Base-by-base conservation (phyloP, 2,888 invertebrate genomes). In the Heliconius ismenius region DNA sequence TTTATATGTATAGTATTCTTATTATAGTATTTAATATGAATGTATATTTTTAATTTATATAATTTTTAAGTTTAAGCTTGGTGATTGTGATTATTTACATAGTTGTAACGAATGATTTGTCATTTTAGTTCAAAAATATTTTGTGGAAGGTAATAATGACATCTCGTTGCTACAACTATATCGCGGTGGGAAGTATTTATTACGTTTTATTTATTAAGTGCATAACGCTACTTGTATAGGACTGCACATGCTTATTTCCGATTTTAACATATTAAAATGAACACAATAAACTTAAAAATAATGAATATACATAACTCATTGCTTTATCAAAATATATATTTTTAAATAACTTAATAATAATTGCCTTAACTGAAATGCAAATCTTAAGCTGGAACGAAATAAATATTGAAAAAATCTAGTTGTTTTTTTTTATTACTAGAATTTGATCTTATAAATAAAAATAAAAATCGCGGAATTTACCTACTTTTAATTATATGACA, bases 51-150 rank as follows among this genome's bases (percentile, higher is more conserved):
- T 58, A 28, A 65, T 54, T 63, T 72, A 54, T 73, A 65, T 73
- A 70, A 78, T 81, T 77, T 78, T 79, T 76, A 75, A 26, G 24
- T 4, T 70, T 84, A 82, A 83, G 81, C 77, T 81, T 79, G 90
- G 90, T 89, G 88, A 78, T 83, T 79, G 85, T 84, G 64, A 32
- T 64, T 67, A 76, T 72, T 18, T 76, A 79, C 83, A 79, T 77
- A 79, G 93, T 93, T 86, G 84, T 87, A 90, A 91, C 89, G 86
- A 92, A 93, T 93, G 90, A 94, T 86, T 92, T 89, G 91, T 87
- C 92, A 93, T 93, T 93, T 79, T 74, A 68, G 74, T 63, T 65
- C 64, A 63, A 15, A 26, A 21, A 26, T 69, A 26, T 43, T 73
- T 63, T 62, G 39, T 75, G 10, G 26, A 74, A 58, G 49, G 74